These are phyloP conservation scores for Mellilla xanthometata DNA, from an alignment of 2,888 invertebrate genomes.

Conservation along the genomic window DNA sequence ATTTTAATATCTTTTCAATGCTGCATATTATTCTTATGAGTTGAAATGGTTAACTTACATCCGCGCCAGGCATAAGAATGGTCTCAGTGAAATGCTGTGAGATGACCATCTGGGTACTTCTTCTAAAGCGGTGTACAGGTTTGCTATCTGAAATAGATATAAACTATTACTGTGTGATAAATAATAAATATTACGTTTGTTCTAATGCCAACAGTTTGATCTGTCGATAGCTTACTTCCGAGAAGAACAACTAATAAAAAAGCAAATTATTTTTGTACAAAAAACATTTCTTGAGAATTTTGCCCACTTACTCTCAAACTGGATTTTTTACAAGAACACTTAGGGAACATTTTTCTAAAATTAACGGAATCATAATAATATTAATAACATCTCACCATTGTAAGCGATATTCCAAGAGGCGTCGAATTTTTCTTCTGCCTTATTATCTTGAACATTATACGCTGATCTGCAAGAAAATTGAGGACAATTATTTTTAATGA, in stretches of 20 bases:
- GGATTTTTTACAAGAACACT: background rate
- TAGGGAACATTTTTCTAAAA: background rate
- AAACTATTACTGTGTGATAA: background rate
- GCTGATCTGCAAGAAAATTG: slow-evolving; percentile 45
- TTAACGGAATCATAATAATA: slow-evolving; percentile 3
- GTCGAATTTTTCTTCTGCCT: slow-evolving; percentile 24
- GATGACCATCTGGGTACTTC: slow-evolving; percentile 60
- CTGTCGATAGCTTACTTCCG: too few relatives aligned
- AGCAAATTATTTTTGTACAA: too few relatives aligned
- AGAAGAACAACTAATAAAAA: too few relatives aligned
- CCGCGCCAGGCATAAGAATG: slow-evolving; percentile 68
- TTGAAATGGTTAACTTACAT: slow-evolving; percentile 52
- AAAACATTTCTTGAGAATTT: too few relatives aligned
- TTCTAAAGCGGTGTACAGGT: slow-evolving; percentile 38
- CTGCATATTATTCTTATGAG: too few relatives aligned
- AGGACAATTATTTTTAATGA: slow-evolving; percentile 63
- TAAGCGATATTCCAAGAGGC: slow-evolving; percentile 27
- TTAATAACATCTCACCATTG: slow-evolving; percentile 30
- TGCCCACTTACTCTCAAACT: too few relatives aligned
- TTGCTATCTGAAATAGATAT: slow-evolving; percentile 37
- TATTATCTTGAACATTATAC: slow-evolving; percentile 30
- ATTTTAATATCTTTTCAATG: too few relatives aligned
- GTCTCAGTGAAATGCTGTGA: slow-evolving; percentile 70
- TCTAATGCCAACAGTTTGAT: too few relatives aligned
- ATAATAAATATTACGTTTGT: background rate